Evolutionary conservation across 2,888 invertebrate genomes (phyloP), one percentile per base, ranked within the genome.

Genomic region (Lucinisca nassula): DNA sequence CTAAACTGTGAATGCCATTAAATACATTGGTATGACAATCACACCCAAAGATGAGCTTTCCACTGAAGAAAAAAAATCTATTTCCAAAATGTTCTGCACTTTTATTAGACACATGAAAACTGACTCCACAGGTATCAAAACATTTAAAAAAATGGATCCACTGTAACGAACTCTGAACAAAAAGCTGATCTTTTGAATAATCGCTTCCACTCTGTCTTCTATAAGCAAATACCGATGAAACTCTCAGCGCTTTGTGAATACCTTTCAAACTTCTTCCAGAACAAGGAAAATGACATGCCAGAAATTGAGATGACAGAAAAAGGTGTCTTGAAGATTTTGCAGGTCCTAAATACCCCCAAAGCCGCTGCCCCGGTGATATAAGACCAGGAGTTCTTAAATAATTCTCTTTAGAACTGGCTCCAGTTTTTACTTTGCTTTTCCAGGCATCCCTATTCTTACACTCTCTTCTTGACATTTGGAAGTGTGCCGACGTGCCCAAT

Each of bases 21-120:
- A n/a, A n/a, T n/a, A n/a, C n/a, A n/a, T n/a, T n/a, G n/a, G n/a
- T n/a, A n/a, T n/a, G n/a, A n/a, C n/a, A n/a, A 74, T 74, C 30
- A 74, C 49, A 27, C 74, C 40, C 30, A 74, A 74, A 38, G 45
- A 74, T 40, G 35, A 72, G 24, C 37, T 40, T 24, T 74, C 74
- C 40, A 24, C 49, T 30, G 49, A 40, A 3, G 74, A 74, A 40
- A 40, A 74, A 27, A 24, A 40, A 14, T 45, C 40, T 74, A 74
- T 74, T 30, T 45, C 74, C 14, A 74, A 74, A 74, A 40, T 30
- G 30, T 72, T 74, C 74, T 74, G 30, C 27, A 74, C 74, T 40
- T 74, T 74, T n/a, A 74, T 74, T 24, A 74, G 40, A 49, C 74
- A 74, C 27, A 74, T 40, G 49, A 40, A 74, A 74, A 74, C 67